phyloP scores from a whole-genome alignment of 1,140 invertebrate genomes.

The Aphaenogaster floridana region DNA sequence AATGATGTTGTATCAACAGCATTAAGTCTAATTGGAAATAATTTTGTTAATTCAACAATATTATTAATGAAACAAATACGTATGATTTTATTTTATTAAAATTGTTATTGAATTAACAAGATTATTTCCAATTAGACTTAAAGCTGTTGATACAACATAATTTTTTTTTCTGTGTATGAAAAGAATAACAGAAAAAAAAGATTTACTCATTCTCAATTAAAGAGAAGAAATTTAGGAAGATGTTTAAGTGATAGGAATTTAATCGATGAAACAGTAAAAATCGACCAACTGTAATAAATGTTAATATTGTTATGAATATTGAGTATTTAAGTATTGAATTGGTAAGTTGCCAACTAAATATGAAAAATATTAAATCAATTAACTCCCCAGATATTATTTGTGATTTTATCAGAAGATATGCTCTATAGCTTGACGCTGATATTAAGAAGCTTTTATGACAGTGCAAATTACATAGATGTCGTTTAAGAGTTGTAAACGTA shows the following conservation, averaged over 20 bases:
- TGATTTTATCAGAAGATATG: not conserved
- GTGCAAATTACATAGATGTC: not conserved
- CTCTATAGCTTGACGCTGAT: not conserved
- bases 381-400: not conserved
- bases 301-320: conserved; percentile 12
- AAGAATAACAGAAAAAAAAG: not conserved
- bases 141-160: no score
- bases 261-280: not conserved
- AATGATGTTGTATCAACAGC: no score
- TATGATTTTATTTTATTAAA: no score
- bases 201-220: not conserved
- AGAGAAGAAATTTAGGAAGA: not conserved
- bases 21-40: no score
- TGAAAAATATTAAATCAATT: not conserved
- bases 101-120: no score
- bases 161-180: not conserved
- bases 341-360: not conserved
- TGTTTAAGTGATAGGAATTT: not conserved
- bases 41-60: no score
- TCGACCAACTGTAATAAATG: not conserved
- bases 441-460: not conserved
- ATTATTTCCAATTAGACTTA: no score
- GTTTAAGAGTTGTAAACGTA: not conserved
- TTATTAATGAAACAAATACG: no score
- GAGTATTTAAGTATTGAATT: not conserved